Percentiles rank a stretch among this genome's conserved stretches.
These are phyloP conservation scores for Actinostola sp. DNA, from an alignment of 92 coral and sea anemone genomes.

Conservation along the genomic window DNA sequence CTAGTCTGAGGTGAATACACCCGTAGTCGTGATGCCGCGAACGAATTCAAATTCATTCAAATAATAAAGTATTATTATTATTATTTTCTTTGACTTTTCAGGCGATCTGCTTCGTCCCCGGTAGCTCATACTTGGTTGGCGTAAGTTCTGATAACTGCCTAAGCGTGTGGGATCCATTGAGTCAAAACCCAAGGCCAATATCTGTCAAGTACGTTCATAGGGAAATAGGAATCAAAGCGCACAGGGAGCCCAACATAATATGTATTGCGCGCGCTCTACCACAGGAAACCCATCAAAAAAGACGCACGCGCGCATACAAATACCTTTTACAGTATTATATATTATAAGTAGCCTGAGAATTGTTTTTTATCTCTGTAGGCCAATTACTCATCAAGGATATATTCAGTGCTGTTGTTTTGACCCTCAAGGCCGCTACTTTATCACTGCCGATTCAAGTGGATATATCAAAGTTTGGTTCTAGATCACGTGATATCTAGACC, in stretches of 20 bases:
- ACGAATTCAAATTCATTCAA: no score
- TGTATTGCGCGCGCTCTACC: no score
- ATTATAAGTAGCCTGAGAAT: not conserved
- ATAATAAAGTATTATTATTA: no score
- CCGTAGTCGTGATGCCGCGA: no score
- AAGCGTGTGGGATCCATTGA: constrained; percentile 68
- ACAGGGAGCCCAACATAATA: no score
- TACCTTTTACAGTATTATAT: no score
- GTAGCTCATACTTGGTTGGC: constrained; percentile 66
- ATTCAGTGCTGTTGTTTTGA: constrained; percentile 76
- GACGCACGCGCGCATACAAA: not conserved
- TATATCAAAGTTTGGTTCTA: constrained; percentile 44
- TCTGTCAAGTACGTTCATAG: constrained; percentile 11
- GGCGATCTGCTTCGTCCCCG: constrained; percentile 71
- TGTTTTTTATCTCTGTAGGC: constrained; percentile 33
- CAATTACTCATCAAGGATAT: constrained; percentile 62
- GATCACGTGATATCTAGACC: constrained; percentile 8
- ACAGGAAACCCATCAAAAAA: no score
- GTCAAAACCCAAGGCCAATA: constrained; percentile 11
- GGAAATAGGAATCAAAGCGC: not conserved
- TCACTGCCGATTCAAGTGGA: constrained; percentile 65
- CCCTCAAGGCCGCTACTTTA: constrained; percentile 62
- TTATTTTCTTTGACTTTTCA: no score
- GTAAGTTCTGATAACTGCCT: constrained; percentile 62
- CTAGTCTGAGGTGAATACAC: no score